phyloP scores from a whole-genome alignment of 1,140 invertebrate species.

The Tetranychus urticae region DNA sequence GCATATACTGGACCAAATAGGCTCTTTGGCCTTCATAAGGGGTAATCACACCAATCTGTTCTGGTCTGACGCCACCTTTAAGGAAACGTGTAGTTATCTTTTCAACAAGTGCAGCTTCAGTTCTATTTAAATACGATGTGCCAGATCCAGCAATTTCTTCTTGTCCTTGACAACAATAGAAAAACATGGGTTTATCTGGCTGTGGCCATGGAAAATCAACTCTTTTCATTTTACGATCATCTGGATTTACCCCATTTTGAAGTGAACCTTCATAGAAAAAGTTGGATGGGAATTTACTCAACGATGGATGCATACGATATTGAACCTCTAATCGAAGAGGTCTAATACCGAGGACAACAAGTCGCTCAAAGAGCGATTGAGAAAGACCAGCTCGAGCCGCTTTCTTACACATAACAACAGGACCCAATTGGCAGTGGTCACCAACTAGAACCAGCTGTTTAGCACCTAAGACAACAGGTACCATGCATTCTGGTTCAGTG shows the following conservation, averaged over 20 bases:
- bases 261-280: slow-evolving; percentile 98
- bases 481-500: slow-evolving; percentile 95
- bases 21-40: slow-evolving; percentile 98
- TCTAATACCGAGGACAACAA: slow-evolving; percentile 84
- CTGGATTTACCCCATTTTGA: slow-evolving; percentile 92
- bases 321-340: slow-evolving; percentile 91
- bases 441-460: slow-evolving; percentile 82
- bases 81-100: slow-evolving; percentile 84
- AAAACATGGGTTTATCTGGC: slow-evolving; percentile 92
- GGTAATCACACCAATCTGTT: slow-evolving; percentile 98
- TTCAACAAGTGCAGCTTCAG: slow-evolving; percentile 94
- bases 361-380: slow-evolving; percentile 86
- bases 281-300: slow-evolving; percentile 92
- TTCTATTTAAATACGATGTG: slow-evolving; percentile 91
- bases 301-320: slow-evolving; percentile 94
- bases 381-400: slow-evolving; percentile 85
- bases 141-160: slow-evolving; percentile 97
- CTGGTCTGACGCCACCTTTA: slow-evolving; percentile 78
- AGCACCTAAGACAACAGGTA: slow-evolving; percentile 90
- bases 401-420: slow-evolving; percentile 98
- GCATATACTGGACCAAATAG: slow-evolving; percentile 94
- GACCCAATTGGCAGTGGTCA: slow-evolving; percentile 94
- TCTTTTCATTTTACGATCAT: slow-evolving; percentile 63
- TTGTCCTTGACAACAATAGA: slow-evolving; percentile 89
- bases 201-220: slow-evolving; percentile 96